Evolutionary conservation across 2,797 vertebrate species (phyloP), one percentile per base, ranked within the genome.

Genomic region (Gobionotothen gibberifrons): DNA sequence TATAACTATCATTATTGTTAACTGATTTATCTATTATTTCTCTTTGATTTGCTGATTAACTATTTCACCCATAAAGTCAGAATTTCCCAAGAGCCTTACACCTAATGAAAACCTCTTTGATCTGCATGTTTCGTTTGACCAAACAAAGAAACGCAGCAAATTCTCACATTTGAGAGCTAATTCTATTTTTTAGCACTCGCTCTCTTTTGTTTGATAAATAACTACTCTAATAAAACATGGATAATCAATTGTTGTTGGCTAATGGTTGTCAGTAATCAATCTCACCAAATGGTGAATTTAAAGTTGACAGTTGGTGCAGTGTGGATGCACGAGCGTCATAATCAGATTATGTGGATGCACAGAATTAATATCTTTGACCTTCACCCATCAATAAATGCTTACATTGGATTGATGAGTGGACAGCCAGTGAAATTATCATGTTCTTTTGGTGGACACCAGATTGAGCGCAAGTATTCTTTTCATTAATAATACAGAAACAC

Each of bases 291-390:
- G 12, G 5, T 39, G 6, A 39, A 43, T 29, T 21, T 9, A 74
- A 19, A 47, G 22, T 39, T 42, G 55, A 36, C 21, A 58, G 62
- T 48, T 64, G 36, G 17, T 57, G 47, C 44, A 47, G 9, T 47
- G 43, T 58, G 19, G 49, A 36, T 21, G 26, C 9, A 15, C 44
- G 29, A 22, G 40, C 43, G 19, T 57, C 40, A 22, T 57, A 26
- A 46, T 52, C 44, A 1, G 16, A n/a, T 29, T 49, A 39, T 54
- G 42, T 39, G 17, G 16, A 46, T 52, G 22, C 13, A 49, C 5
- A 43, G 3, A 42, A 32, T 66, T 9, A 40, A 9, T 58, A 32
- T 46, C 10, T 71, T 52, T 79, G 15, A 57, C 16, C 70, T 69
- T 54, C 15, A 59, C 53, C 14, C 36, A 60, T 4, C 22, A 51